These are phyloP conservation scores for Petrocephalus microphthalmus DNA, from an alignment of 2,113 vertebrate species.

Conservation along the genomic window DNA sequence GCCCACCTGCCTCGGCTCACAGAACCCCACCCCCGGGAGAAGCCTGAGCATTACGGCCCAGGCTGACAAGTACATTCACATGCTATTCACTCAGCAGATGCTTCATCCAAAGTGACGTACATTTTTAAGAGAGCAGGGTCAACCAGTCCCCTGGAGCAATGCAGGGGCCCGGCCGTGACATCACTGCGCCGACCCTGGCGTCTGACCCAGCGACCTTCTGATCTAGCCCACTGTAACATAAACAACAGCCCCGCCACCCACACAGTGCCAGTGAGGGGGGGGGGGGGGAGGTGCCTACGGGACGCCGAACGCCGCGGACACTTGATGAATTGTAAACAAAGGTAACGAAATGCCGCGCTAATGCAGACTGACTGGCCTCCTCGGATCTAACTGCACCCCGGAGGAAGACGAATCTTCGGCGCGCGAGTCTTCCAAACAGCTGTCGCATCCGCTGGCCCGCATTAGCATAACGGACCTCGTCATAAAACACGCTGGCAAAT, in stretches of 20 bases:
- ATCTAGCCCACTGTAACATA: neutral
- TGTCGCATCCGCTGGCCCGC: neutral
- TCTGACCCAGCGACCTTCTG: neutral
- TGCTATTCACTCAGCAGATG: neutral
- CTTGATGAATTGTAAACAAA: constrained; percentile 42
- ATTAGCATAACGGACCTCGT: constrained; percentile 17
- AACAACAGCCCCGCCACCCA: neutral
- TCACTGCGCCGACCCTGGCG: neutral
- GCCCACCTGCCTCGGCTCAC: neutral
- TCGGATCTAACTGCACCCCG: constrained; percentile 38
- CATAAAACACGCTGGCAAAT: neutral
- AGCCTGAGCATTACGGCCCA: neutral
- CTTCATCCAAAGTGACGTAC: neutral
- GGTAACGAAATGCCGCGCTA: constrained; percentile 46
- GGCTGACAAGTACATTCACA: neutral
- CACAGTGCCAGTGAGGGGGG: neutral
- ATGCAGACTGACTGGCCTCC: constrained; percentile 38
- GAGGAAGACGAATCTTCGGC: constrained; percentile 29
- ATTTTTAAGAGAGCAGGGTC: neutral
- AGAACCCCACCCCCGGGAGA: neutral
- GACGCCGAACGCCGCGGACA: constrained; percentile 20
- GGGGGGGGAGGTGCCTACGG: constrained; percentile 3
- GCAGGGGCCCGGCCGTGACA: neutral
- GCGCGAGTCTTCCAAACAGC: neutral
- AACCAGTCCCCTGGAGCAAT: neutral